These are phyloP conservation scores for Protonemura montana DNA, from an alignment of 2,888 invertebrate genomes.

Conservation along the genomic window DNA sequence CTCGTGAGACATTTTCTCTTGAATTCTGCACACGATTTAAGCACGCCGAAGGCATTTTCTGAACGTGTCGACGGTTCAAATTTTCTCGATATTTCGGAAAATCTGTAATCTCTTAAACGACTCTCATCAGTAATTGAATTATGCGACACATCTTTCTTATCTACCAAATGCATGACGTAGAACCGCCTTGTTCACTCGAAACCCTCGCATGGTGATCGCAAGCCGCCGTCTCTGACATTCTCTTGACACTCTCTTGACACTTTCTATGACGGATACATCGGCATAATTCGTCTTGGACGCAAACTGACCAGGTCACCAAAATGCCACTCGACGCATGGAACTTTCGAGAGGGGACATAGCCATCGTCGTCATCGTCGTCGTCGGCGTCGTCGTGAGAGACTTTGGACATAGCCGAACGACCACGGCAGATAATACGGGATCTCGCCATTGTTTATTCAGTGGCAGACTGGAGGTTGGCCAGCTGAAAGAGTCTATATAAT, in stretches of 20 bases:
- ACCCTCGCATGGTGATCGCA: not conserved
- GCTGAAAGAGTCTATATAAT: slow-evolving; percentile 40
- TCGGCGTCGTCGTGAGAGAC: not conserved
- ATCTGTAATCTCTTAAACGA: too few species aligned
- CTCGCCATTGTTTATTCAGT: slow-evolving; percentile 50
- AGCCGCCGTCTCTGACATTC: not conserved
- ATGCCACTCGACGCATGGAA: not conserved
- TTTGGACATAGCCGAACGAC: not conserved
- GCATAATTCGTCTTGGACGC: not conserved
- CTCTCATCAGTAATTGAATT: not conserved
- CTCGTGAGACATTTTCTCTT: too few species aligned
- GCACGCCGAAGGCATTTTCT: too few species aligned
- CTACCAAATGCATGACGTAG: not conserved
- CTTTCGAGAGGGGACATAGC: not conserved
- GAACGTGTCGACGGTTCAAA: too few species aligned
- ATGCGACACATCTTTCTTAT: not conserved
- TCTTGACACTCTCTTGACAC: not conserved
- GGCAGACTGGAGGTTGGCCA: slow-evolving; percentile 46
- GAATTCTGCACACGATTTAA: too few species aligned
- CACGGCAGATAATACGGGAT: not conserved
- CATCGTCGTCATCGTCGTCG: not conserved
- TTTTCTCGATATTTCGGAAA: too few species aligned
- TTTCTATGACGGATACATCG: not conserved
- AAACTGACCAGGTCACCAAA: not conserved
- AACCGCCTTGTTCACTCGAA: not conserved